These are phyloP conservation scores for Epinephelus lanceolatus DNA, from an alignment of 2,113 vertebrate species.

Conservation along the genomic window DNA sequence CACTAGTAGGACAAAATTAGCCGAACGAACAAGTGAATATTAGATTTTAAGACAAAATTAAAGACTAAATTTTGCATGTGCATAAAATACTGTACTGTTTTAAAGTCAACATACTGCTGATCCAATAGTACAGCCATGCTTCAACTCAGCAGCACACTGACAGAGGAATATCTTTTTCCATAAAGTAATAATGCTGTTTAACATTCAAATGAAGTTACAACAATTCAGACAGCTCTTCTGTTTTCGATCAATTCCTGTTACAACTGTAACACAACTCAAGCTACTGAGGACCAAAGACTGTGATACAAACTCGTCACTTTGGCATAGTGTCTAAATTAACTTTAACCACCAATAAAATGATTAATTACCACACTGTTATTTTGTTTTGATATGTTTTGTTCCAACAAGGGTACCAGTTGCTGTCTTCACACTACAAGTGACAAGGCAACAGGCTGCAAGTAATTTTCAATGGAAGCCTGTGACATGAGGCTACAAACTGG, in stretches of 20 bases:
- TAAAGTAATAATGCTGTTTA: neutral
- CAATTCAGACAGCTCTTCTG: neutral
- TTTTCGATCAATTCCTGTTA: neutral
- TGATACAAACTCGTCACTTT: neutral
- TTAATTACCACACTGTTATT: neutral
- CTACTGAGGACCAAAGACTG: neutral
- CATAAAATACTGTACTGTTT: no score
- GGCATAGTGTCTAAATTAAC: neutral
- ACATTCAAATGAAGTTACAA: no score
- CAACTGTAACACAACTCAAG: neutral
- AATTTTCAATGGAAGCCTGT: no score
- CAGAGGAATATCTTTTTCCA: neutral
- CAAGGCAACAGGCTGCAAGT: no score
- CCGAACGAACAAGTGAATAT: no score
- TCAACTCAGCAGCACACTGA: no score
- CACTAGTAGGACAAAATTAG: no score
- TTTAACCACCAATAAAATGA: neutral
- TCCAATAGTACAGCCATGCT: neutral
- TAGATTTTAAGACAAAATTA: no score
- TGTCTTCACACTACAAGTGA: no score
- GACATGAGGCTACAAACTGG: no score
- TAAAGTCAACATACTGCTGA: no score
- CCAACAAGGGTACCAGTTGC: neutral
- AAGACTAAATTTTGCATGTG: no score
- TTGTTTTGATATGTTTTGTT: neutral